These are phyloP conservation scores for Mystacornis crossleyi DNA, from an alignment of 2,113 vertebrate species.

Conservation along the genomic window DNA sequence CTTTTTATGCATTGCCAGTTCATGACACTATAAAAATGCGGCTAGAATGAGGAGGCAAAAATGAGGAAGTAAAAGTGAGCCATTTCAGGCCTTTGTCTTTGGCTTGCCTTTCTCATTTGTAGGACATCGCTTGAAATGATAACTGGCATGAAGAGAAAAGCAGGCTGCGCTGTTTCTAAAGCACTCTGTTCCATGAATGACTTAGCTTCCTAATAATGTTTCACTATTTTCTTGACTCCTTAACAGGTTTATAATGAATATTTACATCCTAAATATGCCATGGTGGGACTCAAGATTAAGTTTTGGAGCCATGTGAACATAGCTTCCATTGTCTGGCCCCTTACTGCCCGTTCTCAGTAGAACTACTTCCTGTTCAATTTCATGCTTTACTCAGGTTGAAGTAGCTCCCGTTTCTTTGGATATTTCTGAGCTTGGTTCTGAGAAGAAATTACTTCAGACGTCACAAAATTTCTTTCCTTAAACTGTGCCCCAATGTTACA, in stretches of 20 bases:
- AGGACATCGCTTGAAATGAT: background rate
- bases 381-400: background rate
- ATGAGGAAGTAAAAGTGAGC: background rate
- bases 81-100: background rate
- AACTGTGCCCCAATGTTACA: background rate
- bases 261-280: background rate
- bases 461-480: background rate
- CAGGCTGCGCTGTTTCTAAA: background rate
- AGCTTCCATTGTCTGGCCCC: background rate
- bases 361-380: background rate
- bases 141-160: background rate
- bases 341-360: background rate
- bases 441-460: background rate
- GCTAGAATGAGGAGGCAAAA: background rate
- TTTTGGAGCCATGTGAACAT: background rate
- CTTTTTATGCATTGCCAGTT: background rate
- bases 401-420: background rate
- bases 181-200: background rate
- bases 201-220: background rate
- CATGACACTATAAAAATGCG: background rate
- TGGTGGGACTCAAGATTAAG: background rate
- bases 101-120: background rate
- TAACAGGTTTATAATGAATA: background rate
- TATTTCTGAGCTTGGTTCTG: background rate
- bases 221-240: background rate